Base-by-base conservation (phyloP, 1,140 invertebrate species). In the Papilio machaon region DNA sequence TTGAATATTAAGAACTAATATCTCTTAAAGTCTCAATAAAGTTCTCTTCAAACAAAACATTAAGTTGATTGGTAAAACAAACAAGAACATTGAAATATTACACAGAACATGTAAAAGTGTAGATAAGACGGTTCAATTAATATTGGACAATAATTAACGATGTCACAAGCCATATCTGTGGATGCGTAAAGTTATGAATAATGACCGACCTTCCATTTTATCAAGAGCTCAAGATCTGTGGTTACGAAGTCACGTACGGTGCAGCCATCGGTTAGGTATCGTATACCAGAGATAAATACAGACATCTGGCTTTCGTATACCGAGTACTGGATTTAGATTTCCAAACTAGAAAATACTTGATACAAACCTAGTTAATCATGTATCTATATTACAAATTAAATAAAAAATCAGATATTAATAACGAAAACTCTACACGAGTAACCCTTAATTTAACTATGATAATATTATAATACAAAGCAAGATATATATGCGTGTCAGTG, bases 131-230 rank as follows among this genome's bases (percentile, higher is more conserved):
- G 82, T 64, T 83, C 85, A 88, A 89, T 89, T 86, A 88, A 89
- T 89, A 87, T 89, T 84, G 80, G 73, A 79, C 82, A 84, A 89
- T 86, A 90, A 90, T 90, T 90, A 90, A 89, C 87, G 85, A 86
- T 87, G 88, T 88, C 89, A 85, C 81, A 81, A 81, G 70, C 49
- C 81, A 80, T 84, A 79, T 79, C 77, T 79, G 58, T 70, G 73
- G 76, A 81, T 83, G 60, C 52, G 46, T 82, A 84, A 76, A 80
- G 80, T 58, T 19, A 79, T 84, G 83, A 84, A 58, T 84, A 82
- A 84, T 84, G 83, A 79, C 73, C 77, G 35, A 67, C 54, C 54
- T 79, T 76, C 58, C 49, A 58, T 47, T 84, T 80, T 84, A 84
- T 84, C 83, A 8, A 58, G 38, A 46, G 38, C 77, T 64, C 38